Evolutionary conservation across 2,888 invertebrate species (phyloP).

Genomic region (Tetragonisca angustula): DNA sequence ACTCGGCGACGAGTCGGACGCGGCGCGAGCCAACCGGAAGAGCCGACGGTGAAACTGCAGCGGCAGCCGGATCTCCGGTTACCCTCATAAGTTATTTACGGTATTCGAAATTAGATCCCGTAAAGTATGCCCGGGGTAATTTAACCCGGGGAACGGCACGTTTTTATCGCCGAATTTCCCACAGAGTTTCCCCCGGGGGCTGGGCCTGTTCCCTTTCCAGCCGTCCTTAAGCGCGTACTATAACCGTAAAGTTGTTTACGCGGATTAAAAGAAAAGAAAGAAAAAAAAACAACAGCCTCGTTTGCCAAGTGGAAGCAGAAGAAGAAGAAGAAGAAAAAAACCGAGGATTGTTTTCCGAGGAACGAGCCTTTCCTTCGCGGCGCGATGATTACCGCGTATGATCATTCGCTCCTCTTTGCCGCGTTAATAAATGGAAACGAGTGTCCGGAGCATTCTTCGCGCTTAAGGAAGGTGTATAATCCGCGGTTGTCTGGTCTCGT

Average conservation of each 20-base stretch:
- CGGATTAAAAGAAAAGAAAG: constrained; percentile 11
- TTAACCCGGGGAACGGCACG: constrained; percentile 35
- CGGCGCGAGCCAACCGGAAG: background rate
- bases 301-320: background rate
- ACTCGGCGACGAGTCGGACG: background rate
- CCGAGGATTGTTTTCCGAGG: background rate
- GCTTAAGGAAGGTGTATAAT: background rate
- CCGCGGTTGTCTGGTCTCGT: background rate
- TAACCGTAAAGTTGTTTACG: constrained; percentile 73
- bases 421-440: constrained; percentile 1
- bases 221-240: constrained; percentile 52
- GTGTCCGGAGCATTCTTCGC: background rate
- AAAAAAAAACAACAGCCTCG: background rate
- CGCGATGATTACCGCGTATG: background rate
- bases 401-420: constrained; percentile 3
- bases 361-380: background rate
- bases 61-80: constrained; percentile 24
- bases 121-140: constrained; percentile 56
- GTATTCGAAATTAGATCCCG: constrained; percentile 55
- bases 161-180: constrained; percentile 60
- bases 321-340: background rate
- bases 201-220: background rate
- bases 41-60: background rate
- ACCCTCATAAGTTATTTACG: constrained; percentile 59
- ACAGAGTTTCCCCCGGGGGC: constrained; percentile 17